Evolutionary conservation across 2,888 invertebrate genomes (phyloP).

Genomic region (Neoaliturus tenellus): DNA sequence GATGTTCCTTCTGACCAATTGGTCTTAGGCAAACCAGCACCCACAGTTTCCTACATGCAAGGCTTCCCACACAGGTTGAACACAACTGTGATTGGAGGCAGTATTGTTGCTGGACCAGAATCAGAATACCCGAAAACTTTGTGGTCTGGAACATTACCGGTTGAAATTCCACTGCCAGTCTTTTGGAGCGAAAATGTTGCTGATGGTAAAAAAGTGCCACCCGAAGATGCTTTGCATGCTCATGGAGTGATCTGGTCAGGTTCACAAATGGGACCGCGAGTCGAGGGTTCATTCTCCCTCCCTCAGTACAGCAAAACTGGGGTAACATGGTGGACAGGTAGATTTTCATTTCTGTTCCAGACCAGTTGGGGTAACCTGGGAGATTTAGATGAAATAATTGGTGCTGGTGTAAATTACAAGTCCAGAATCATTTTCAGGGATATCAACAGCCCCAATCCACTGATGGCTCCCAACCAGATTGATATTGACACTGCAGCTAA

Average conservation of each 20-base stretch:
- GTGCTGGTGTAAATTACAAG: conserved; percentile 61
- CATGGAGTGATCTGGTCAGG: conserved; percentile 62
- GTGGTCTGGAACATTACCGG: conserved; percentile 64
- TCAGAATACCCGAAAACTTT: conserved; percentile 57
- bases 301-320: conserved; percentile 45
- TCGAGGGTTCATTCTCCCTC: conserved; percentile 60
- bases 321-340: conserved; percentile 62
- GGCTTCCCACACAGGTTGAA: conserved; percentile 31
- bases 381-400: conserved; percentile 60
- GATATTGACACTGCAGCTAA: conserved; percentile 31
- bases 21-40: conserved; percentile 14
- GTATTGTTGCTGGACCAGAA: conserved; percentile 53
- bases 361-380: conserved; percentile 56
- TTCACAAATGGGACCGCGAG: conserved; percentile 61
- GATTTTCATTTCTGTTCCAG: conserved; percentile 61
- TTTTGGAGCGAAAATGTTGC: conserved; percentile 58
- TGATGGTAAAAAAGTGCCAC: conserved; percentile 50
- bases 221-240: conserved; percentile 55
- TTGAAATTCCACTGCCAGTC: conserved; percentile 61
- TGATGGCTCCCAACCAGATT: conserved; percentile 12
- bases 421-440: conserved; percentile 60
- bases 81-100: conserved; percentile 62
- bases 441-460: conserved; percentile 26
- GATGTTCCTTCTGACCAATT: neutral
- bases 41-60: neutral